phyloP scores from a whole-genome alignment of 2,888 invertebrate species.

The Conops quadrifasciatus region DNA sequence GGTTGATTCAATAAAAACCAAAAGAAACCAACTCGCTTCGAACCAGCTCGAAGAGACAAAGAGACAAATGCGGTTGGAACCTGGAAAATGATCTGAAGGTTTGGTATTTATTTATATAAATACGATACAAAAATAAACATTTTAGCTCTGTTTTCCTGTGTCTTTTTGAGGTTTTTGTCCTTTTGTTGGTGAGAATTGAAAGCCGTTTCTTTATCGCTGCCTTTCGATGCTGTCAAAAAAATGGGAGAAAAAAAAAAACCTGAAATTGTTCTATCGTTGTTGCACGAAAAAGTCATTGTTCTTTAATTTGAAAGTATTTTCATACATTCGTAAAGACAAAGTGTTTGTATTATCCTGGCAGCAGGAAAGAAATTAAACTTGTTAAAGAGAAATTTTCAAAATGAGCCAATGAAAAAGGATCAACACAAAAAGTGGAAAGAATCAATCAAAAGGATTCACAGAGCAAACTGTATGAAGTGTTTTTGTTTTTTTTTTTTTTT shows the following conservation, averaged over 20 bases:
- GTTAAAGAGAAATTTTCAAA: no score
- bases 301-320: no score
- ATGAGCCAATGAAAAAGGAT: no score
- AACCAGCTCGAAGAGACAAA: no score
- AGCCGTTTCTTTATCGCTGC: background rate
- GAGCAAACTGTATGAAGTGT: no score
- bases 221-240: background rate
- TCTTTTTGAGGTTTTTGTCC: background rate
- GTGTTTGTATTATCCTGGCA: no score
- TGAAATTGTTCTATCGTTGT: background rate
- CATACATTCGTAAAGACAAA: no score
- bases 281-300: no score
- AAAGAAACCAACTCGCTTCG: slow-evolving; percentile 19
- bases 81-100: slow-evolving; percentile 8
- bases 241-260: background rate
- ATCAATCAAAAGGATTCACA: no score
- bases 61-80: background rate
- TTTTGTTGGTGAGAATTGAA: background rate
- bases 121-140: slow-evolving; percentile 28
- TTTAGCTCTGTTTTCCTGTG: slow-evolving; percentile 14
- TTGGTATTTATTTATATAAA: slow-evolving; percentile 34
- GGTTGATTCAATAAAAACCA: slow-evolving; percentile 10
- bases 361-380: no score
- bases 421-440: no score
- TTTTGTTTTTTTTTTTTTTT: no score